Base-by-base conservation (phyloP, 2,797 vertebrate genomes). In the Coilia nasus region DNA sequence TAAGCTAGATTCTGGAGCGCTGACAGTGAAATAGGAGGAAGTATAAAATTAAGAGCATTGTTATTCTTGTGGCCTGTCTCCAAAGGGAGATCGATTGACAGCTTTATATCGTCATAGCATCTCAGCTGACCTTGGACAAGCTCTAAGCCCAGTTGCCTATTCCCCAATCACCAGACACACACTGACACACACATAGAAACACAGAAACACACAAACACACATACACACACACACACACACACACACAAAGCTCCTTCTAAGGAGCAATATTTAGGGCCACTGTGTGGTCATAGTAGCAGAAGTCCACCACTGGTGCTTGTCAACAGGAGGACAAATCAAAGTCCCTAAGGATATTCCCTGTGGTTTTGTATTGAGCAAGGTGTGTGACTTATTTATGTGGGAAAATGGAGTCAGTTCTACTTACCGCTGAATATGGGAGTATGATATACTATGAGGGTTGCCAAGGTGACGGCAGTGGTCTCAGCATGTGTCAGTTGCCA, bases 21-120 rank as follows among this genome's bases (percentile, higher is more conserved):
- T 75, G 87, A 87, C 87, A 83, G 85, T 89, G 90, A 91, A 93
- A 93, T 90, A 17, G 87, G 91, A 87, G 91, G 91, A 93, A 92
- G 91, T 92, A 92, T 92, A 92, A 91, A 94, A 92, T 92, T 88
- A 93, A 93, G 91, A 91, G 88, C 89, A 89, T 93, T 94, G 92
- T 92, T 93, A 85, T 87, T 85, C 87, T 89, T 88, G 89, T 31
- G 56, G 89, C 88, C 57, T 81, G 84, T 83, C 90, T 87, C 88
- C 89, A 28, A 83, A 0, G 84, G 84, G 89, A 88, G 92, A 86
- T 25, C 64, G 83, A 89, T 86, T 88, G 90, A 91, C 90, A 87
- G 91, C 78, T 87, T 92, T 90, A 92, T 92, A 93, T 93, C 88
- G 90, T 88, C 87, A 86, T 86, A 86, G 87, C 56, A 57, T 91